A percentile compares a stretch with the other conserved stretches of the same genome.
Conservation (phyloP, 1,140 invertebrate genomes). For the Zaprionus tsacasi region DNA sequence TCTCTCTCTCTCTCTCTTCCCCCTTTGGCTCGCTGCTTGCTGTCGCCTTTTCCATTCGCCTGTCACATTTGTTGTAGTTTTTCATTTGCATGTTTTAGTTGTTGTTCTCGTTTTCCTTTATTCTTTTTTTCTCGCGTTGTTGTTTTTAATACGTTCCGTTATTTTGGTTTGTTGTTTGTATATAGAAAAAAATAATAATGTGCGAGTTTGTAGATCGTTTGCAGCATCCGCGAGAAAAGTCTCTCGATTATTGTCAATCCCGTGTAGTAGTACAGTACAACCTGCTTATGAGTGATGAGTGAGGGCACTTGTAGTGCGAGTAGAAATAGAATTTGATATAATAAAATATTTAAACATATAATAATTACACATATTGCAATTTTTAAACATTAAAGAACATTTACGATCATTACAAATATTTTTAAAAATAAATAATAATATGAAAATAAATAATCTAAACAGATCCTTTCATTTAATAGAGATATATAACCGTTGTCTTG, state of each 20-base stretch:
- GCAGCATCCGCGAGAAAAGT: constrained; percentile 45
- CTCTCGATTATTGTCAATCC: constrained; percentile 10
- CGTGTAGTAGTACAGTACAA: not conserved
- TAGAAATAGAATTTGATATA: too few species aligned
- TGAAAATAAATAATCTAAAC: too few species aligned
- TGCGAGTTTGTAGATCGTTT: constrained; percentile 2
- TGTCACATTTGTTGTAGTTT: constrained; percentile 19
- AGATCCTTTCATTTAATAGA: too few species aligned
- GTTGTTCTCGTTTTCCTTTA: constrained; percentile 1
- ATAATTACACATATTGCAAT: too few species aligned
- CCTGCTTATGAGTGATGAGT: not conserved
- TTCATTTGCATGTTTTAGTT: constrained; percentile 23
- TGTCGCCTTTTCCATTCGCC: constrained; percentile 16
- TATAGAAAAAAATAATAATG: constrained; percentile 1
- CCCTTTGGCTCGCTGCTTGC: not conserved
- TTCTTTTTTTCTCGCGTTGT: not conserved
- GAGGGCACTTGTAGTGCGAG: too few species aligned
- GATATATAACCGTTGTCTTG: too few species aligned
- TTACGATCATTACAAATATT: too few species aligned
- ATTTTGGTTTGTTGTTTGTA: constrained; percentile 13
- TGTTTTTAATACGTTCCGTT: constrained; percentile 5
- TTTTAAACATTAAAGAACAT: too few species aligned
- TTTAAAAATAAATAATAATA: too few species aligned
- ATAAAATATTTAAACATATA: too few species aligned
- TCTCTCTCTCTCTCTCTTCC: not conserved